A percentile compares a stretch with the other conserved stretches of the same genome.
phyloP scores from a whole-genome alignment of 2,888 invertebrate genomes.

The Priocnemis perturbator region DNA sequence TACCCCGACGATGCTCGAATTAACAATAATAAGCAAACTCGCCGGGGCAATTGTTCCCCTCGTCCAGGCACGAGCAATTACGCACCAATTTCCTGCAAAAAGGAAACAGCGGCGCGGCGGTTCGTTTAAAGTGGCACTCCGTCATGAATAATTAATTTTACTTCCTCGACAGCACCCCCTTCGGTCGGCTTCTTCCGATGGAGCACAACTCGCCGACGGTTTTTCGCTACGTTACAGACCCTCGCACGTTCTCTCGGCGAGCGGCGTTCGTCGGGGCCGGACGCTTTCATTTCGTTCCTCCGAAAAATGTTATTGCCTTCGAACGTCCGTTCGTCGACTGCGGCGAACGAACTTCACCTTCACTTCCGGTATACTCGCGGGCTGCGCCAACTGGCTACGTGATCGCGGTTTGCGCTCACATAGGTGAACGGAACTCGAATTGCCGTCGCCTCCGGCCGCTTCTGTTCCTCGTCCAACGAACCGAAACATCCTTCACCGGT shows the following conservation, averaged over 20 bases:
- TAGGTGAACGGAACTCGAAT: conserved; percentile 31
- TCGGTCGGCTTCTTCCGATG: background rate
- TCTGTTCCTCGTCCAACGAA: conserved; percentile 7
- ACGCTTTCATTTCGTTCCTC: conserved; percentile 48
- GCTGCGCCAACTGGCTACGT: conserved; percentile 17
- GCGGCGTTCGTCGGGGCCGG: background rate
- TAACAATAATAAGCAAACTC: too few relatives aligned
- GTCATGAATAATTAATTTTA: too few relatives aligned
- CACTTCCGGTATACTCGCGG: conserved; percentile 49
- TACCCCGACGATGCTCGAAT: too few relatives aligned
- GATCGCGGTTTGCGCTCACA: conserved; percentile 16
- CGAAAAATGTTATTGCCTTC: conserved; percentile 44
- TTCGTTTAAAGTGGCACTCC: too few relatives aligned
- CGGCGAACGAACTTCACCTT: conserved; percentile 36
- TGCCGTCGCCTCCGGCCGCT: background rate
- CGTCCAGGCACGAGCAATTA: conserved; percentile 22
- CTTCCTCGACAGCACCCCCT: too few relatives aligned
- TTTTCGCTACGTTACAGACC: conserved; percentile 14
- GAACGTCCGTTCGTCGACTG: conserved; percentile 12
- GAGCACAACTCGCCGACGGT: background rate
- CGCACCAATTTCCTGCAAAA: conserved; percentile 15
- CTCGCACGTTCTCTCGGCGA: conserved; percentile 38
- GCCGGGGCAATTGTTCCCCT: background rate
- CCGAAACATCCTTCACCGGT: background rate
- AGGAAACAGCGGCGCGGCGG: background rate